phyloP scores from a whole-genome alignment of 2,113 vertebrate genomes.

The Pedionomus torquatus region DNA sequence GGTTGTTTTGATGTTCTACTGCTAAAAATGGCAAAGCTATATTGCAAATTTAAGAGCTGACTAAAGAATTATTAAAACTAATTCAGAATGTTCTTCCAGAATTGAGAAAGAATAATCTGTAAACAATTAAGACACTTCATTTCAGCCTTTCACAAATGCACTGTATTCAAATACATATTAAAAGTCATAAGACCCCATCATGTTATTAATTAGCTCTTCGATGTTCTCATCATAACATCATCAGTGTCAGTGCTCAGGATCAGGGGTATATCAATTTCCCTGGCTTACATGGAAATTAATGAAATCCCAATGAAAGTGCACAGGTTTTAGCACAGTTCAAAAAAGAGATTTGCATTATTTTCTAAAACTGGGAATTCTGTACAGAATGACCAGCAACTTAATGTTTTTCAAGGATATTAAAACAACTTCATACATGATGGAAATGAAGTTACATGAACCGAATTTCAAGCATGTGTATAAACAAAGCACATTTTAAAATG shows the following conservation, averaged over 20 bases:
- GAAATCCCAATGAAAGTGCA: neutral
- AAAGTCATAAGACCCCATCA: neutral
- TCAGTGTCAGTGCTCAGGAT: neutral
- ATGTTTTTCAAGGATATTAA: neutral
- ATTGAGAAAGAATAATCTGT: neutral
- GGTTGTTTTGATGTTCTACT: neutral
- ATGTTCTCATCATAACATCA: neutral
- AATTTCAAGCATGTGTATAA: neutral
- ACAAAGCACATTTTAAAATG: neutral
- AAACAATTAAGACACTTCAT: neutral
- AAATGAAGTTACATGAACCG: neutral
- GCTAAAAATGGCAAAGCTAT: neutral
- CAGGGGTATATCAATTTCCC: neutral
- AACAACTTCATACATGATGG: neutral
- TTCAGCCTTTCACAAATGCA: neutral
- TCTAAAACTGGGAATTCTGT: neutral
- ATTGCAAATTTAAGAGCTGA: neutral
- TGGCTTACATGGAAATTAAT: neutral
- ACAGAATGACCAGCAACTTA: neutral
- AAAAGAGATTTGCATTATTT: neutral
- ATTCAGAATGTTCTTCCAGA: neutral
- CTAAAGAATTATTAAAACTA: neutral
- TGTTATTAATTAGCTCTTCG: neutral
- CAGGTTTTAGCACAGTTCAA: neutral
- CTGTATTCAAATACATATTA: fast-evolving